Conservation (phyloP, 2,888 invertebrate genomes). For the Dermolepida albohirtum region DNA sequence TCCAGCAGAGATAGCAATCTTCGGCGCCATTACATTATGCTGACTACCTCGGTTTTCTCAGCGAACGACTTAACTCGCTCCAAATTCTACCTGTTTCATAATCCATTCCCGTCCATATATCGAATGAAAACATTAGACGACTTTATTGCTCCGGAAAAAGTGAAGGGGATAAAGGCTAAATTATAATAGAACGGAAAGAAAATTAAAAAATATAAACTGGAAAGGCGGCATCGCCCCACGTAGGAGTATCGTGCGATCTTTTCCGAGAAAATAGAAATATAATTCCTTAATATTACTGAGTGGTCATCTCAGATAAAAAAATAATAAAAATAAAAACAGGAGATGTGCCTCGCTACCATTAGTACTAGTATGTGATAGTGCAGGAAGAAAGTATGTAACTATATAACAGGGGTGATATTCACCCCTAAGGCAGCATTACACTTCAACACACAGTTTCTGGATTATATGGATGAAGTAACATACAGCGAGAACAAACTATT, state of each 20-base stretch:
- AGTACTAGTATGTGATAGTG: slow-evolving; percentile 59
- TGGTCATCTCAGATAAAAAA: slow-evolving; percentile 60
- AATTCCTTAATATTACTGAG: slow-evolving; percentile 58
- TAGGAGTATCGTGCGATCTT: background rate
- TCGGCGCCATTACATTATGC: slow-evolving; percentile 39
- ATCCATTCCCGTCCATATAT: slow-evolving; percentile 1
- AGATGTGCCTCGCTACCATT: slow-evolving; percentile 59
- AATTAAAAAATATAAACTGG: slow-evolving; percentile 20
- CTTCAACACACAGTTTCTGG: slow-evolving; percentile 29
- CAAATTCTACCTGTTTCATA: slow-evolving; percentile 14
- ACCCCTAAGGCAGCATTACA: slow-evolving; percentile 53
- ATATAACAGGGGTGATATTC: slow-evolving; percentile 55
- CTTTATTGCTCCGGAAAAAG: background rate
- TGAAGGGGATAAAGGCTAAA: slow-evolving; percentile 4
- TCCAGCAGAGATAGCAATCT: slow-evolving; percentile 32
- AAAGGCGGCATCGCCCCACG: background rate
- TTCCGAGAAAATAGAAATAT: slow-evolving; percentile 59
- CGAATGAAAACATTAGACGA: background rate
- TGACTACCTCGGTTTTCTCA: slow-evolving; percentile 25
- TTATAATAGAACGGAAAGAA: background rate
- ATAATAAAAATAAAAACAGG: slow-evolving; percentile 61
- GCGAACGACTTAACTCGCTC: slow-evolving; percentile 8
- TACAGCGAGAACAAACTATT: slow-evolving; percentile 2
- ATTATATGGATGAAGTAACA: slow-evolving; percentile 1
- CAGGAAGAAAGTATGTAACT: slow-evolving; percentile 55